A percentile compares a stretch with the other conserved stretches of the same genome.
These are phyloP conservation scores for Coleophora flavipennella DNA, from an alignment of 2,888 invertebrate species.

Conservation along the genomic window DNA sequence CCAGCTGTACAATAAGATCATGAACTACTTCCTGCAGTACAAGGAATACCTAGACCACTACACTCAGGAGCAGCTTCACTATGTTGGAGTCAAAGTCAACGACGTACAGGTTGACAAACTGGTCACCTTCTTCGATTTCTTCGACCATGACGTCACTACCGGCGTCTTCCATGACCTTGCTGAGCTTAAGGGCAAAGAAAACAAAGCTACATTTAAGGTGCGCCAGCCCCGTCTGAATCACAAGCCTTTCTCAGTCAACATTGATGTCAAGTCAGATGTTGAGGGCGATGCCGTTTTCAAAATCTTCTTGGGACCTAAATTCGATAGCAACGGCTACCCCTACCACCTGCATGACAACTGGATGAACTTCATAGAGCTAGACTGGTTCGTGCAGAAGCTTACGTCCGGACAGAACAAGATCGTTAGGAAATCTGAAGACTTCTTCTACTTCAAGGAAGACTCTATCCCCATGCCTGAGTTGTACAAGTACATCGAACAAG, in stretches of 20 bases:
- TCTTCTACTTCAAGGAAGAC: slow-evolving; percentile 75
- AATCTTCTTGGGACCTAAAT: slow-evolving; percentile 74
- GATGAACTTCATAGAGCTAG: slow-evolving; percentile 29
- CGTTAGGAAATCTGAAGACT: slow-evolving; percentile 76
- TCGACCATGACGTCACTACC: slow-evolving; percentile 74
- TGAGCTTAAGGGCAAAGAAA: slow-evolving; percentile 29
- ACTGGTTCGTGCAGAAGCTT: slow-evolving; percentile 63
- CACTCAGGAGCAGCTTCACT: slow-evolving; percentile 56
- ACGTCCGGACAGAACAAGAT: slow-evolving; percentile 76
- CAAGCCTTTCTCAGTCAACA: slow-evolving; percentile 61
- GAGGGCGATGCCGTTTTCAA: slow-evolving; percentile 64
- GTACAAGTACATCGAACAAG: slow-evolving; percentile 69
- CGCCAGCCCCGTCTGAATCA: slow-evolving; percentile 77
- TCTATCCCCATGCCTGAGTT: slow-evolving; percentile 74
- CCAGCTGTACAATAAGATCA: slow-evolving; percentile 67
- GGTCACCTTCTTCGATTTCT: slow-evolving; percentile 73
- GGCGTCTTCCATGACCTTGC: slow-evolving; percentile 41
- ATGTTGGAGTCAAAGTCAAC: slow-evolving; percentile 67
- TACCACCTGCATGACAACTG: slow-evolving; percentile 68
- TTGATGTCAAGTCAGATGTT: slow-evolving; percentile 52
- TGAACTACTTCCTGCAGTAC: slow-evolving; percentile 62
- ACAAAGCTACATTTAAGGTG: slow-evolving; percentile 60
- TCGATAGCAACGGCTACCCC: slow-evolving; percentile 62
- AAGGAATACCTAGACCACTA: slow-evolving; percentile 64
- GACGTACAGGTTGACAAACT: slow-evolving; percentile 67